These are phyloP conservation scores for Lethocerus indicus DNA, from an alignment of 1,140 invertebrate species.

Conservation along the genomic window DNA sequence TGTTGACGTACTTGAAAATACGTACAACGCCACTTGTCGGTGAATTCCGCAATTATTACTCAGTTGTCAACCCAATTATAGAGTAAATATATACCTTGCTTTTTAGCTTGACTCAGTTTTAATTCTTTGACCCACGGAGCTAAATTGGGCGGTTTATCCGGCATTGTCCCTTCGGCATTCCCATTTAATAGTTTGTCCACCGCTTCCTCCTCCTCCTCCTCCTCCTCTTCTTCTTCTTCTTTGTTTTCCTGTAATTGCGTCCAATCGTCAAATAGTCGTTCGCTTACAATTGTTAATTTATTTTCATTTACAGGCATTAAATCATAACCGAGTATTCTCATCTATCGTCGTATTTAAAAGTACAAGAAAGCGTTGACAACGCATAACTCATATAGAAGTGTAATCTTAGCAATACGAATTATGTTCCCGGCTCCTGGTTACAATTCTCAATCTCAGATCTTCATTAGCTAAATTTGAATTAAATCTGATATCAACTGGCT, in stretches of 20 bases:
- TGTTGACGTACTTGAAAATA: background rate
- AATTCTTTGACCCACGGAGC: constrained; percentile 21
- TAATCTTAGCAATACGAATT: background rate
- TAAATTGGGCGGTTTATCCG: constrained; percentile 5
- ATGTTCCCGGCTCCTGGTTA: too few relatives aligned
- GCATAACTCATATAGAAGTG: background rate
- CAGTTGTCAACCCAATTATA: background rate
- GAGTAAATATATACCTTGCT: constrained; percentile 5
- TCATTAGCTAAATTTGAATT: too few relatives aligned
- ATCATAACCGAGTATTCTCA: background rate
- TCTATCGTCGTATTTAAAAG: background rate
- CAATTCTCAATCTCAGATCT: too few relatives aligned
- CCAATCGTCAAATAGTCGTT: too few relatives aligned
- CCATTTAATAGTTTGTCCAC: constrained; percentile 12
- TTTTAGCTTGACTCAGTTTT: constrained; percentile 22
- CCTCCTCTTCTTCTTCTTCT: background rate
- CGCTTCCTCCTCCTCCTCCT: background rate
- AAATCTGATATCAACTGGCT: too few relatives aligned
- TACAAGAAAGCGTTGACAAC: background rate
- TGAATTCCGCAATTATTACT: background rate
- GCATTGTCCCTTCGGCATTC: constrained; percentile 10
- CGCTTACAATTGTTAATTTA: background rate
- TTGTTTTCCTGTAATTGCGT: background rate
- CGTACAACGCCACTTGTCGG: background rate
- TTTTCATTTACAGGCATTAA: background rate